A percentile compares a stretch with the other conserved stretches of the same genome.
phyloP scores from a whole-genome alignment of 2,797 vertebrate species.

The Mus spretus region DNA sequence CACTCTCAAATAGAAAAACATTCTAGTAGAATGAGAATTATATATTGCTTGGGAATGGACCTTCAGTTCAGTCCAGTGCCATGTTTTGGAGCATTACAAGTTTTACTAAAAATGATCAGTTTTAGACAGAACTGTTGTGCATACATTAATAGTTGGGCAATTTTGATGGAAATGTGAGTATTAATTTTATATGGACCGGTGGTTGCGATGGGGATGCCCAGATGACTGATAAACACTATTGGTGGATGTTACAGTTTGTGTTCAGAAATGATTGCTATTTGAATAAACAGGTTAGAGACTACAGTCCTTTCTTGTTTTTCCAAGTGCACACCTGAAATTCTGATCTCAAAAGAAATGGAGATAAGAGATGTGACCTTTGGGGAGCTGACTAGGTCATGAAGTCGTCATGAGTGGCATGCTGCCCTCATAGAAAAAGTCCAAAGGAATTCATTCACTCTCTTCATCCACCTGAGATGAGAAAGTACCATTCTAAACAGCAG shows the following conservation, averaged over 20 bases:
- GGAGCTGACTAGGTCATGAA: background rate
- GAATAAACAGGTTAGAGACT: background rate
- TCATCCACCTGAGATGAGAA: background rate
- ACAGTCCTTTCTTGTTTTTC: background rate
- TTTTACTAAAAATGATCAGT: slow-evolving; percentile 6
- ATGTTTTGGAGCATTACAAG: slow-evolving; percentile 8
- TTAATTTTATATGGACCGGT: background rate
- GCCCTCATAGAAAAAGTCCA: background rate
- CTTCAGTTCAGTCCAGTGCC: background rate
- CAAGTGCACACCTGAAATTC: background rate
- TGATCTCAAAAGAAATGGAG: background rate
- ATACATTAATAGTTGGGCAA: background rate
- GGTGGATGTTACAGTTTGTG: background rate
- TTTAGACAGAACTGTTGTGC: background rate
- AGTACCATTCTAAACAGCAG: background rate
- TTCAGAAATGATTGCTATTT: background rate
- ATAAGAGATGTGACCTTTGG: too few relatives aligned
- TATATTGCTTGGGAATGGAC: background rate
- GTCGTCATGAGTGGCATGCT: background rate
- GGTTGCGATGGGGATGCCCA: background rate
- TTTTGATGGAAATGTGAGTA: background rate
- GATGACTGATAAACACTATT: background rate
- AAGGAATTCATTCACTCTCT: background rate
- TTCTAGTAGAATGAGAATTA: background rate
- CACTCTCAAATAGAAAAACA: background rate